phyloP scores from a whole-genome alignment of 2,888 invertebrate genomes.

The Eupithecia abbreviata region DNA sequence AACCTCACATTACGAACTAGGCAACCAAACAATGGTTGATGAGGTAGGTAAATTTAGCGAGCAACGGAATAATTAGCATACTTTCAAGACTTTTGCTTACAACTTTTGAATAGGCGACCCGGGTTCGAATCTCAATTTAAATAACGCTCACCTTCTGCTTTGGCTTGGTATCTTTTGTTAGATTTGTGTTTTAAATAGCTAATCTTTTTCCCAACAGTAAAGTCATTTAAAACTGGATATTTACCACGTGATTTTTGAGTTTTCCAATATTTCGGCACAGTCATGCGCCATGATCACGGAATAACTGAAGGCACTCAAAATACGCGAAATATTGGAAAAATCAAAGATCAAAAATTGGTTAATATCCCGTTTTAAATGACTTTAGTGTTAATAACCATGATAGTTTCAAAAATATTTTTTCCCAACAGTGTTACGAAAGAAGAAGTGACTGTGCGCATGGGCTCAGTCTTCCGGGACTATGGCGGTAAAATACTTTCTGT shows the following conservation, averaged over 20 bases:
- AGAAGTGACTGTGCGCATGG: constrained; percentile 71
- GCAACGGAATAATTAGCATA: background rate
- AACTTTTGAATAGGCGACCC: background rate
- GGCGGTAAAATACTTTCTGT: constrained; percentile 70
- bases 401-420: too few relatives aligned
- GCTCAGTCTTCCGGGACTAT: constrained; percentile 75
- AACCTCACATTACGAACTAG: background rate
- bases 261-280: too few relatives aligned
- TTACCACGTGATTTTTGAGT: too few relatives aligned
- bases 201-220: constrained; percentile 47
- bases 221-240: too few relatives aligned
- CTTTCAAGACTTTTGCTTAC: background rate
- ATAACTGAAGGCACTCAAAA: too few relatives aligned
- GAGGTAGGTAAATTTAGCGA: background rate
- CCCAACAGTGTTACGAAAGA: constrained; percentile 67
- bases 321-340: too few relatives aligned
- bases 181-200: background rate
- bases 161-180: background rate
- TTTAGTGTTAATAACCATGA: too few relatives aligned
- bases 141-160: background rate
- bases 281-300: too few relatives aligned
- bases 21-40: background rate
- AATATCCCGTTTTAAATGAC: too few relatives aligned
- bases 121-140: background rate
- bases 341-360: too few relatives aligned